These are phyloP conservation scores for Melitaea cinxia DNA, from an alignment of 1,140 invertebrate species.

Conservation along the genomic window DNA sequence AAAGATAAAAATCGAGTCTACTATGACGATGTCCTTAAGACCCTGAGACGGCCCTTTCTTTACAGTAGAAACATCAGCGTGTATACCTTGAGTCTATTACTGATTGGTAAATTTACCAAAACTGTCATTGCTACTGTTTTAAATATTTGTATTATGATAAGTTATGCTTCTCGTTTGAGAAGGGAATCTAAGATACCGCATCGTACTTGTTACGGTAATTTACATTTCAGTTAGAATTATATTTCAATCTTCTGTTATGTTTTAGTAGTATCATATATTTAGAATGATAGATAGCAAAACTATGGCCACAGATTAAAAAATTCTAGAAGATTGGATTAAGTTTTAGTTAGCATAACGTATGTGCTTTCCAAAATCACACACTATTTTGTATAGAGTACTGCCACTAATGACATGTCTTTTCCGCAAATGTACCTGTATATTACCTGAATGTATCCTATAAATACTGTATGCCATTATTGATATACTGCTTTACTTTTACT, in stretches of 20 bases:
- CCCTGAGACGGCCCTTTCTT: neutral
- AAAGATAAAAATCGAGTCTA: neutral
- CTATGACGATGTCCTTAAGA: neutral
- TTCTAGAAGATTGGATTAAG: no score
- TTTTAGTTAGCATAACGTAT: no score
- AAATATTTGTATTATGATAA: neutral
- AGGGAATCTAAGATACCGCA: no score
- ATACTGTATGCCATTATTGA: neutral
- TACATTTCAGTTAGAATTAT: no score
- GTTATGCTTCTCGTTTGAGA: neutral
- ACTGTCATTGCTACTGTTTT: neutral
- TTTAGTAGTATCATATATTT: no score
- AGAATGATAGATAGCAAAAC: no score
- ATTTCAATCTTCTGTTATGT: no score
- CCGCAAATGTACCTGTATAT: neutral
- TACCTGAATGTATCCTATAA: neutral
- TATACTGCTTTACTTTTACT: constrained; percentile 2
- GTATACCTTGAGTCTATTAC: constrained; percentile 6
- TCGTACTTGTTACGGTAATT: no score
- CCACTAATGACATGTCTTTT: no score
- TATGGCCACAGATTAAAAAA: no score
- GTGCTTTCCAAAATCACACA: no score
- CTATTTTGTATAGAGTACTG: no score
- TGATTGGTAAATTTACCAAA: neutral
- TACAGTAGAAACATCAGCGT: neutral